Conservation (phyloP, 2,888 invertebrate species). For the Branchellion lobata region DNA sequence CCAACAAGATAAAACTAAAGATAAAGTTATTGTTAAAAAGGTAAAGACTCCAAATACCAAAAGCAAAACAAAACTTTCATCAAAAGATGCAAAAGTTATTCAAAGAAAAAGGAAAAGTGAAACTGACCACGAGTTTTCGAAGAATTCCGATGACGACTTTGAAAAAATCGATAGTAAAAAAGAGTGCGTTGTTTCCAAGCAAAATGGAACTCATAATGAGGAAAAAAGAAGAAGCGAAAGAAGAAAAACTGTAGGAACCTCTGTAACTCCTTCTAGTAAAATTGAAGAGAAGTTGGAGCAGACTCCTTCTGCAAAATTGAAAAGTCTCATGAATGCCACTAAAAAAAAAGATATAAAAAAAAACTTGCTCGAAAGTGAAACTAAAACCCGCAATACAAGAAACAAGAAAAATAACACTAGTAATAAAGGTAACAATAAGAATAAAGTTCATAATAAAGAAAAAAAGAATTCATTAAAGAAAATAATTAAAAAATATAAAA, state of each 20-base stretch:
- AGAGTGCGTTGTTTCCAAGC: too few relatives aligned
- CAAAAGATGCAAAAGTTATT: not conserved
- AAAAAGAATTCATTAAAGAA: not conserved
- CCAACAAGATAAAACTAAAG: too few relatives aligned
- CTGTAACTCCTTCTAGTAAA: not conserved
- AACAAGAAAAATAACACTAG: not conserved
- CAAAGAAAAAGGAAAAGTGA: not conserved
- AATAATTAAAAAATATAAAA: not conserved
- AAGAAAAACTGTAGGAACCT: not conserved
- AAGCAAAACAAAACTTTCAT: too few relatives aligned
- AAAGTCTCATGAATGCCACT: not conserved
- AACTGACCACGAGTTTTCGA: not conserved
- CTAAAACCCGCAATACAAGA: not conserved
- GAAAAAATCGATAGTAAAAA: not conserved
- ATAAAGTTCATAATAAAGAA: not conserved
- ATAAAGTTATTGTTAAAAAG: too few relatives aligned
- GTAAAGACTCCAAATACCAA: too few relatives aligned
- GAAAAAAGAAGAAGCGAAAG: not conserved
- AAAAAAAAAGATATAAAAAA: not conserved
- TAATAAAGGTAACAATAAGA: not conserved
- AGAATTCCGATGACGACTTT: slow-evolving; percentile 1
- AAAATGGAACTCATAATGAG: too few relatives aligned
- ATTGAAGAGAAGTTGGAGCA: not conserved
- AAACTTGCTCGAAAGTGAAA: not conserved
- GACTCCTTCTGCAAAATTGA: not conserved